Base-by-base conservation (phyloP, 2,797 vertebrate species). In the Phrynocephalus vlangalii region DNA sequence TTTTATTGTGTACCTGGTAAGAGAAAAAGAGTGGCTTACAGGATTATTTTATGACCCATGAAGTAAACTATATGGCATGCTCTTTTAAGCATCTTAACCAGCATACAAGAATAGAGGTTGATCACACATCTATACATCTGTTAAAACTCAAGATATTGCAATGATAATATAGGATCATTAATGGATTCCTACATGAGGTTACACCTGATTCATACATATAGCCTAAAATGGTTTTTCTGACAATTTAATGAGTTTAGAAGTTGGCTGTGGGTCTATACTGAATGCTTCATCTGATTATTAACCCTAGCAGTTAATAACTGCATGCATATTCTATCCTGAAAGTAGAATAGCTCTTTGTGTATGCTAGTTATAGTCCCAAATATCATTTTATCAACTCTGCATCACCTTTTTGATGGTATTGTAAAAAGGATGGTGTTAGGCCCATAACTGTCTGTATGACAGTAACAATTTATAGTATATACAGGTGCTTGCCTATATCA, bases 51-150 rank as follows among this genome's bases (percentile, higher is more conserved):
- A 82, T 86, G 83, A 71, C 88, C 78, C 76, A 33, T 38, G 83
- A 91, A 90, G 87, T 80, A 92, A 90, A 44, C 38, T 67, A 75
- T 89, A 52, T 63, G 6, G 9, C 28, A 33, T 50, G 38, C 5
- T 26, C 6, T 48, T 52, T 66, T 52, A 68, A 71, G 11, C 8
- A 52, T 6, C 18, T 71, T 71, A 24, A n/a, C 3, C 22, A 33
- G 66, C 16, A 70, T 30, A 70, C 20, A 38, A 76, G 16, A 38
- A 44, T 76, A 24, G 22, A 38, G 3, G 18, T 38, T 76, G 8
- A 76, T 76, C 20, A 75, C 30, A 75, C 18, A 71, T 15, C n/a
- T 15, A 38, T 30, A 15, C 18, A 38, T 38, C 30, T 38, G 2
- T 73, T 73, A 73, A 73, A 38, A n/a, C 13, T 63, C 18, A 63